phyloP scores from a whole-genome alignment of 1,140 invertebrate species.

The Micrasema longulum region DNA sequence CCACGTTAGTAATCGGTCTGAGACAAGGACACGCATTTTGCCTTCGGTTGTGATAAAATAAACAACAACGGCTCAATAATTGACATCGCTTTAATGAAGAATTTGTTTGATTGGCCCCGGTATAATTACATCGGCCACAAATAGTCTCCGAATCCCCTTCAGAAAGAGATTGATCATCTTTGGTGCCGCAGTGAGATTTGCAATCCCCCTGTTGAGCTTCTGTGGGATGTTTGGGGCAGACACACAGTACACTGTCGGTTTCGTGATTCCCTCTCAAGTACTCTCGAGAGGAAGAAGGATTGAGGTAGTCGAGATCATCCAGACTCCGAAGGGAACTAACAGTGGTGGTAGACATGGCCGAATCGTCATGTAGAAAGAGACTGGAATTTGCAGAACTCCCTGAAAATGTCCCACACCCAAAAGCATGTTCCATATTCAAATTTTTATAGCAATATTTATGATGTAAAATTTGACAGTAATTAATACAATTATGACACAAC shows the following conservation, averaged over 20 bases:
- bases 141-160: constrained; percentile 48
- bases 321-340: constrained; percentile 70
- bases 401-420: constrained; percentile 60
- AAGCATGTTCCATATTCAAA: constrained; percentile 44
- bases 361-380: constrained; percentile 71
- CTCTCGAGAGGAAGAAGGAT: constrained; percentile 51
- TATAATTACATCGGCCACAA: constrained; percentile 33
- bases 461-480: constrained; percentile 51
- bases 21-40: constrained; percentile 43
- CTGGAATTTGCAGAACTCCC: constrained; percentile 72
- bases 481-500: constrained; percentile 50
- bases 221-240: constrained; percentile 22
- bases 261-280: constrained; percentile 29
- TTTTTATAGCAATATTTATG: constrained; percentile 52
- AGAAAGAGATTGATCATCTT: constrained; percentile 42
- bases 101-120: constrained; percentile 24
- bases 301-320: constrained; percentile 68
- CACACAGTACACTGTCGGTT: constrained; percentile 12
- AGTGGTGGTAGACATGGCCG: constrained; percentile 64
- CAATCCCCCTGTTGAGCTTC: constrained; percentile 31
- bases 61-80: constrained; percentile 45
- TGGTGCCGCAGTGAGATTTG: constrained; percentile 22
- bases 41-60: constrained; percentile 46
- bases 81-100: constrained; percentile 46
- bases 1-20: constrained; percentile 56